Evolutionary conservation across 2,888 invertebrate genomes (phyloP).

Genomic region (Malachius bipustulatus): DNA sequence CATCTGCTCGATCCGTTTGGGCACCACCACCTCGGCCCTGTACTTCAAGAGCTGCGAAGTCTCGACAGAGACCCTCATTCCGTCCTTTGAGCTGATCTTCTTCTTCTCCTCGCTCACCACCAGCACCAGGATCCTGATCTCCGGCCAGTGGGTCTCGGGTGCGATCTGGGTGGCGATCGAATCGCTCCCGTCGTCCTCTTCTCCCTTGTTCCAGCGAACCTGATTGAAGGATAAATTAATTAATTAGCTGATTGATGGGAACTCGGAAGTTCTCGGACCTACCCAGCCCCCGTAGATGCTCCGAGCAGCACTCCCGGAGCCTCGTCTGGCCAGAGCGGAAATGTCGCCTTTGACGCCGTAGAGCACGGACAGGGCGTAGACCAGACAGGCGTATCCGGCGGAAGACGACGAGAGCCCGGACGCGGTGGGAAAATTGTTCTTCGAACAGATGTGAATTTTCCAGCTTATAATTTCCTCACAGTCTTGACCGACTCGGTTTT

Average conservation of each 20-base stretch:
- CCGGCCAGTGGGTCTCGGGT: slow-evolving; percentile 72
- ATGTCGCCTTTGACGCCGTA: slow-evolving; percentile 64
- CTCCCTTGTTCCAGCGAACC: slow-evolving; percentile 80
- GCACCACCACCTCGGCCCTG: slow-evolving; percentile 61
- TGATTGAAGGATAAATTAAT: no score
- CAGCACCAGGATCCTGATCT: slow-evolving; percentile 77
- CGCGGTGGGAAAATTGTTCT: slow-evolving; percentile 97
- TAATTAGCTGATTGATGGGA: no score
- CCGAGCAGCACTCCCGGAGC: slow-evolving; percentile 94
- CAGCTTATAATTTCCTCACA: slow-evolving; percentile 43
- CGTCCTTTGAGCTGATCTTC: slow-evolving; percentile 73
- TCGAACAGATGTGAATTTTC: slow-evolving; percentile 74
- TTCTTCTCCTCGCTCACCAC: slow-evolving; percentile 79
- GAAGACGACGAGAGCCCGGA: slow-evolving; percentile 97
- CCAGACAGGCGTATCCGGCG: slow-evolving; percentile 93
- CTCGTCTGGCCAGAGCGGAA: slow-evolving; percentile 66
- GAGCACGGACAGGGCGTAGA: slow-evolving; percentile 63
- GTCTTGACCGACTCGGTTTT: slow-evolving; percentile 33
- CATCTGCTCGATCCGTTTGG: slow-evolving; percentile 52
- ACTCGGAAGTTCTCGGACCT: slow-evolving; percentile 16
- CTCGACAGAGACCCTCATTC: slow-evolving; percentile 70
- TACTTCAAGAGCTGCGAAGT: slow-evolving; percentile 75
- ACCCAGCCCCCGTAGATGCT: slow-evolving; percentile 86
- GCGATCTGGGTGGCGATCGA: slow-evolving; percentile 66
- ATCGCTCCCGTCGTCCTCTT: slow-evolving; percentile 52